Conservation (phyloP, 2,113 vertebrate species). For the Poicephalus meyeri region DNA sequence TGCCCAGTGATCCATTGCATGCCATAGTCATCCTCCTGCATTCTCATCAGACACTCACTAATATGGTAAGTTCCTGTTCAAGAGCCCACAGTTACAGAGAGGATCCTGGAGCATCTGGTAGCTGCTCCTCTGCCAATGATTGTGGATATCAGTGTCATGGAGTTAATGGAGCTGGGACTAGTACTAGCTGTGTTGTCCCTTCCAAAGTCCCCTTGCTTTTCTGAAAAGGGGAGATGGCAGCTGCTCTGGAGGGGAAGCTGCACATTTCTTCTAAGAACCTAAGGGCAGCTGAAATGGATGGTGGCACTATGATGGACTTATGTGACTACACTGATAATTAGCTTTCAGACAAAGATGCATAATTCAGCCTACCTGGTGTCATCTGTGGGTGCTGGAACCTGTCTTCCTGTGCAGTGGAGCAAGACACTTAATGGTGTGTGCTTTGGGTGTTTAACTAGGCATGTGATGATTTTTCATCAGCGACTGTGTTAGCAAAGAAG, state of each 20-base stretch:
- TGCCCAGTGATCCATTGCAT: not conserved
- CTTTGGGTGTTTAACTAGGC: conserved; percentile 17
- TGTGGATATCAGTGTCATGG: not conserved
- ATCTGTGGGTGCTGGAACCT: not conserved
- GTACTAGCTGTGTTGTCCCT: not conserved
- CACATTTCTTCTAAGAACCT: not conserved
- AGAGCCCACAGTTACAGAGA: fast-evolving
- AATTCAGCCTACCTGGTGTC: not conserved
- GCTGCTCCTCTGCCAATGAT: not conserved
- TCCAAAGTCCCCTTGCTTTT: not conserved
- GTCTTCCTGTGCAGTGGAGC: not conserved
- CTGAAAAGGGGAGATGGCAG: not conserved
- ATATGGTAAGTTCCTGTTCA: not conserved
- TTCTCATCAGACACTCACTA: not conserved
- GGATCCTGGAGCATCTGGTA: not conserved
- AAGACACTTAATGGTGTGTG: not conserved
- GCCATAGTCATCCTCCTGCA: not conserved
- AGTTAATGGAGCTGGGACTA: not conserved
- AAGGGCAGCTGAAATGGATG: not conserved
- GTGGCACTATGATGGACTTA: not conserved
- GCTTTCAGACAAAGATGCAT: not conserved
- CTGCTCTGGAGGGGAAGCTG: not conserved
- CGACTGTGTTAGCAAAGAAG: not conserved
- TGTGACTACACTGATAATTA: not conserved
- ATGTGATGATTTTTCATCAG: not conserved